Evolutionary conservation across 2,888 invertebrate species (phyloP).

Genomic region (Euplagia quadripunctaria): DNA sequence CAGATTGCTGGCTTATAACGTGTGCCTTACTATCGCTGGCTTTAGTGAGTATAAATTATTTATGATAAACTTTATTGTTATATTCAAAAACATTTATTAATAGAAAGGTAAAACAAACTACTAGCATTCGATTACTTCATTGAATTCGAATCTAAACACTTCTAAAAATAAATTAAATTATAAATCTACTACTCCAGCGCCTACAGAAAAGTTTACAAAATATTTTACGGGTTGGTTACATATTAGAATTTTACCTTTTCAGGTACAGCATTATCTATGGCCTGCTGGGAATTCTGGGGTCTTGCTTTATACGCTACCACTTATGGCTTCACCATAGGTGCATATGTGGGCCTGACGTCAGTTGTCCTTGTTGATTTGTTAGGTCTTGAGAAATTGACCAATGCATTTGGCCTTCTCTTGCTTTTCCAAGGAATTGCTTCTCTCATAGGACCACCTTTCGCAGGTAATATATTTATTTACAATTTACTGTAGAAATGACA

Average conservation of each 20-base stretch:
- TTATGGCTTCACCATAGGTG: constrained; percentile 97
- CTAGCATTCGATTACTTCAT: not conserved
- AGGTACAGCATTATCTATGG: constrained; percentile 94
- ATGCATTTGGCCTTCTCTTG: constrained; percentile 96
- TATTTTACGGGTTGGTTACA: not conserved
- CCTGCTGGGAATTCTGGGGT: constrained; percentile 91
- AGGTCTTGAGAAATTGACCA: constrained; percentile 97
- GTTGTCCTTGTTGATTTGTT: constrained; percentile 97
- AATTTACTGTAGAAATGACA: not conserved
- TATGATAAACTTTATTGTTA: not conserved
- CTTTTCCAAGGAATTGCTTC: constrained; percentile 98
- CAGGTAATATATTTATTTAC: constrained; percentile 88
- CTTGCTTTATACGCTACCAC: constrained; percentile 92
- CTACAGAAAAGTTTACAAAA: not conserved
- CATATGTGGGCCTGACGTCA: constrained; percentile 98
- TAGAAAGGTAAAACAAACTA: not conserved
- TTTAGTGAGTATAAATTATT: constrained; percentile 88
- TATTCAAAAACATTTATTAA: not conserved
- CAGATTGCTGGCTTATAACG: constrained; percentile 95
- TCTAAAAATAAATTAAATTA: too few relatives aligned
- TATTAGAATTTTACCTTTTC: constrained; percentile 48
- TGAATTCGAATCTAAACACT: not conserved
- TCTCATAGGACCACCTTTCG: constrained; percentile 96
- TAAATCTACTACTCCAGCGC: not conserved
- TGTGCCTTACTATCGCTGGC: constrained; percentile 95